Conservation (phyloP, 2,113 vertebrate species). For the Thinocorus orbignyianus region DNA sequence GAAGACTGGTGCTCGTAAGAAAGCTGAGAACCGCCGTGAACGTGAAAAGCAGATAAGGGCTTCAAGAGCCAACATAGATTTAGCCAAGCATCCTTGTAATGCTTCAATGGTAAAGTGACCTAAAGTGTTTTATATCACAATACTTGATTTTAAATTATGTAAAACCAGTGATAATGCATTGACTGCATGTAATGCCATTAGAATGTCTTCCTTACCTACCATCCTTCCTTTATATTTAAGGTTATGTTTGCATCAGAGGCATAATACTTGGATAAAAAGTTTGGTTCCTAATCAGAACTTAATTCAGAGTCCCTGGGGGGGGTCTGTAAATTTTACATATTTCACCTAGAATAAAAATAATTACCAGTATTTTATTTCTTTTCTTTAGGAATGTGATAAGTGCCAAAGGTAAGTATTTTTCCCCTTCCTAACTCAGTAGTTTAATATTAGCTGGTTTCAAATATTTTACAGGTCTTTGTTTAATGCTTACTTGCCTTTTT, state of each 20-base stretch:
- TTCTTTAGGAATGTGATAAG: conserved; percentile 94
- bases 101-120: conserved; percentile 82
- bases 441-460: background rate
- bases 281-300: background rate
- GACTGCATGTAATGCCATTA: background rate
- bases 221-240: background rate
- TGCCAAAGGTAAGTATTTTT: conserved; percentile 88
- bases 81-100: conserved; percentile 97
- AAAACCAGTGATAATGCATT: background rate
- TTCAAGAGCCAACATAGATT: conserved; percentile 84
- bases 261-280: background rate
- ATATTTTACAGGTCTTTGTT: background rate
- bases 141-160: background rate
- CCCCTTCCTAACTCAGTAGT: background rate
- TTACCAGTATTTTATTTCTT: conserved; percentile 18
- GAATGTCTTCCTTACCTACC: background rate
- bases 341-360: conserved; percentile 21
- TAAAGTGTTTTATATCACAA: background rate
- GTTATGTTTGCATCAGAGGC: background rate
- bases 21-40: conserved; percentile 92
- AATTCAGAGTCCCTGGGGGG: background rate
- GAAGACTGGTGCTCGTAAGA: conserved; percentile 97
- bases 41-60: conserved; percentile 92
- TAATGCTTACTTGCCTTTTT: conserved; percentile 22
- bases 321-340: background rate